Conservation (phyloP, 1,140 invertebrate genomes). For the Hylaeus anthracinus region DNA sequence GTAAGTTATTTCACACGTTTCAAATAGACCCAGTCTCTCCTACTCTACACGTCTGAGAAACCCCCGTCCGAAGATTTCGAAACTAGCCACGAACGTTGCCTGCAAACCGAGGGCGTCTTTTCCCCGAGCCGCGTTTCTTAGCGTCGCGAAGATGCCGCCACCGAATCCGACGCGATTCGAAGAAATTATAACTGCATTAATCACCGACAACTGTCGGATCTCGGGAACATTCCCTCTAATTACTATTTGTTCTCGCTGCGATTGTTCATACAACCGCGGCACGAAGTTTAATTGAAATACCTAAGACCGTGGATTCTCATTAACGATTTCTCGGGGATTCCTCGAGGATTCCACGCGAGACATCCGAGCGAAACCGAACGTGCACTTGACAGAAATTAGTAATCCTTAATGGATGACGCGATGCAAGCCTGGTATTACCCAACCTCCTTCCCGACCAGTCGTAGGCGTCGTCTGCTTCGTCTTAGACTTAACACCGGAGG, state of each 20-base stretch:
- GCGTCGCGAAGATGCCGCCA: neutral
- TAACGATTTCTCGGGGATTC: conserved; percentile 47
- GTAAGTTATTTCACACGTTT: too few relatives aligned
- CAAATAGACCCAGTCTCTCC: too few relatives aligned
- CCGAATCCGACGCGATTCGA: neutral
- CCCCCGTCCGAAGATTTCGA: too few relatives aligned
- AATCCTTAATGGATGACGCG: conserved; percentile 71
- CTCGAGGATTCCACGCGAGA: conserved; percentile 41
- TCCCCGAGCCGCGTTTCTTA: neutral
- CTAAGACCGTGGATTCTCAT: conserved; percentile 41
- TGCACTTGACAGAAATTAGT: conserved; percentile 72
- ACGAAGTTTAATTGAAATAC: conserved; percentile 49
- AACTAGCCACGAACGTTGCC: neutral
- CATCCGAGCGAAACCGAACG: conserved; percentile 50
- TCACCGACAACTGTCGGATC: conserved; percentile 11
- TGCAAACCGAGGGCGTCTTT: neutral
- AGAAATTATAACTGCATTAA: conserved; percentile 31
- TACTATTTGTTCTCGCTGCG: conserved; percentile 32
- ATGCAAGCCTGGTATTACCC: conserved; percentile 30
- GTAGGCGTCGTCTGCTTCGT: conserved; percentile 51
- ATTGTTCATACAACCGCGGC: conserved; percentile 26
- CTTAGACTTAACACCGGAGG: conserved; percentile 56
- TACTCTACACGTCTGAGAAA: too few relatives aligned
- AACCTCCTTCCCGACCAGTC: neutral
- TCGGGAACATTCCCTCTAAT: conserved; percentile 32